Evolutionary conservation across 35 echinoderm and acorn worm genomes (phyloP), one percentile per base, ranked within the genome.

Genomic region (Heliocidaris erythrogramma): DNA sequence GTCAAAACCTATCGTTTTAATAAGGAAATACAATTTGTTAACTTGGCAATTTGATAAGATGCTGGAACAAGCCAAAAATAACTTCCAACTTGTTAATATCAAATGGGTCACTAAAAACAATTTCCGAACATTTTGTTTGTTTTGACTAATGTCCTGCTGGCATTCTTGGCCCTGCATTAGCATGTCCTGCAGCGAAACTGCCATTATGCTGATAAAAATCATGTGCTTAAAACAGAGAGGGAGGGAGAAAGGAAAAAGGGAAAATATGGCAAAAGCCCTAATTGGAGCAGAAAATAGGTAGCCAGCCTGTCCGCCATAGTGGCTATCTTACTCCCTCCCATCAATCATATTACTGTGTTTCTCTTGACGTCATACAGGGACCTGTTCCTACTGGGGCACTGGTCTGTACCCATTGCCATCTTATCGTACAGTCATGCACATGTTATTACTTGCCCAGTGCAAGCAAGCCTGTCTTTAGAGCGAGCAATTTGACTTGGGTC

Each of bases 231-330:
- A 13, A 86, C n/a, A 32, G 85, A 32, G 85, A 86, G 8, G 87
- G 85, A 31, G 32, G 42, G 87, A 48, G 18, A 89, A 27, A 35
- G 87, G 7, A 48, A 48, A 48, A 48, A n/a, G 31, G 87, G 87
- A 21, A 88, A 88, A 42, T 88, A 32, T 88, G 30, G 86, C 86
- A 13, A 89, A 89, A 89, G 87, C 17, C 24, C 87, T 89, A 89
- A 89, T 89, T 89, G 87, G 87, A 47, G 87, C 87, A 89, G 87
- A 32, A 89, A 89, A 89, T 14, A n/a, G 87, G 47, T 32, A 89
- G 87, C 12, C 7, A 78, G 65, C 65, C 65, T 78, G 65, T 18
- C 65, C 31, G 30, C 30, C 87, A 89, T 89, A 9, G 30, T 47
- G 31, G 14, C 24, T n/a, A 32, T 89, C 87, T 12, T 32, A 48